Percentiles rank a stretch among this genome's conserved stretches.
Conservation (phyloP, 1,140 invertebrate species). For the Lethocerus indicus region DNA sequence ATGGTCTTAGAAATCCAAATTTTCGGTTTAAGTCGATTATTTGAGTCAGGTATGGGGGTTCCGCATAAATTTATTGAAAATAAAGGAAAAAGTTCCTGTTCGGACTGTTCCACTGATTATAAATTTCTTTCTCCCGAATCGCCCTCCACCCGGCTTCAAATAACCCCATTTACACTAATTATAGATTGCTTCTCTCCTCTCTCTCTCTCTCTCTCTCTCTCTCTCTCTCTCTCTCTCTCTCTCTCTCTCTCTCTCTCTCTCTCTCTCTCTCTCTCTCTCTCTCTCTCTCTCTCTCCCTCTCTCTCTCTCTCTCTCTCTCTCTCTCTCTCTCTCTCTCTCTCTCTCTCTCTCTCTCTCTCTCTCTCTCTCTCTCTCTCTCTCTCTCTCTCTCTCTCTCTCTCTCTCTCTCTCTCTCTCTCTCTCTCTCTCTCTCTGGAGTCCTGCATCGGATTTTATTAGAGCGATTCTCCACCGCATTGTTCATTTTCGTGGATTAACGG, state of each 20-base stretch:
- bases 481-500: no score
- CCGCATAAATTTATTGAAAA: no score
- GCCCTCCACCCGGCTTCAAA: no score
- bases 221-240: constrained; percentile 3
- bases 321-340: neutral
- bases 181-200: neutral
- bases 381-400: constrained; percentile 4
- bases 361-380: constrained; percentile 7
- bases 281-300: neutral
- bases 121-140: no score
- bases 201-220: neutral
- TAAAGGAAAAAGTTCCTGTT: no score
- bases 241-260: constrained; percentile 4
- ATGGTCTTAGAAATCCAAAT: no score
- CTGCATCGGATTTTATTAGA: no score
- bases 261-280: constrained; percentile 2
- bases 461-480: no score
- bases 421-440: constrained; percentile 3
- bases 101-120: no score
- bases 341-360: constrained; percentile 1
- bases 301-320: constrained; percentile 5
- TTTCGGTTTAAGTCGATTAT: no score
- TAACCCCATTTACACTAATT: no score
- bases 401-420: constrained; percentile 5
- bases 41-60: no score